Base-by-base conservation (phyloP, 2,888 invertebrate genomes). In the Lasioglossum marginatum region DNA sequence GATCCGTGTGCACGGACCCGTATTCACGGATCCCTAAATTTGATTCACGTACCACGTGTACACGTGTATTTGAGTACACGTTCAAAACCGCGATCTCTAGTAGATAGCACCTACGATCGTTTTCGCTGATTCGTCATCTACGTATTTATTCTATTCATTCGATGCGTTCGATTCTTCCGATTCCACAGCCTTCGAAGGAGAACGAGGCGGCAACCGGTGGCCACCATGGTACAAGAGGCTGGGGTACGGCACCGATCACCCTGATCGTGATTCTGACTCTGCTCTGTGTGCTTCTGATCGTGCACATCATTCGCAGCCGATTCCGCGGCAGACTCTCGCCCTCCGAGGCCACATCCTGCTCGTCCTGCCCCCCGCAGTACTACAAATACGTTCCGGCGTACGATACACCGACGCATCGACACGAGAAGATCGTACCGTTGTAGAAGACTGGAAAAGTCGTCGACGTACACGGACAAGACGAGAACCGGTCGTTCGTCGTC, bases 351-450 rank as follows among this genome's bases (percentile, higher is more conserved):
- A 87, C 90, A 4, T 85, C 92, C 0, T 93, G 91, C 68, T 87
- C 92, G 10, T 90, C 92, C 16, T 93, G 93, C 60, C 93, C 93
- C 31, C 92, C 94, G 78, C 94, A 95, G 87, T 95, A 95, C 88
- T 95, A 95, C 92, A 94, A 94, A 84, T 94, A 93, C 87, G 94
- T 95, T 66, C 94, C 94, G 37, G 93, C 91, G 60, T 94, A 94
- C 87, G 94, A 94, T 79, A 92, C 93, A 8, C 93, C 93, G 79
- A 90, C 91, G 71, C 94, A 92, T 86, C 92, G 92, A 83, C 93
- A 91, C 87, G 94, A 94, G 88, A 94, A 94, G 83, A 90, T 94
- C 63, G 92, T 93, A 77, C 93, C 92, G 45, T 91, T 94, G 85
- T 94, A 93, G 92, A 82, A 88, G 83, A 87, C 87, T 85, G 78